Evolutionary conservation across 1,140 invertebrate genomes (phyloP).

Genomic region (Magallana gigas): DNA sequence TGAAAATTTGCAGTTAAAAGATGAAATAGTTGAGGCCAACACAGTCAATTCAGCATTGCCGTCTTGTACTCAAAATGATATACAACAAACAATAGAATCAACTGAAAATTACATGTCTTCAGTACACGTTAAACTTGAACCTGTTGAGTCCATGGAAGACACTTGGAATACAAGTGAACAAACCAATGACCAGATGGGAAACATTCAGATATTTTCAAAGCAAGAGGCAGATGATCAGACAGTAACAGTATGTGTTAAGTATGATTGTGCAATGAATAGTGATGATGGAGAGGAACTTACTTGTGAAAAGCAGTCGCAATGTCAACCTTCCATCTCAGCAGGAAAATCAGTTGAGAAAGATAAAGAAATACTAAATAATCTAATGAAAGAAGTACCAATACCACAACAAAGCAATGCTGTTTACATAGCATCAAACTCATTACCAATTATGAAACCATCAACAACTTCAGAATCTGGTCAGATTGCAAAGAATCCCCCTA

Average conservation of each 20-base stretch:
- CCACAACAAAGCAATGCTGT: not conserved
- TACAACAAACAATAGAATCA: not conserved
- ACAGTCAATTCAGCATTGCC: not conserved
- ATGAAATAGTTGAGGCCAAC: not conserved
- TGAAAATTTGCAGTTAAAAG: not conserved
- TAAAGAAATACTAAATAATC: not conserved
- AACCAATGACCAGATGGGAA: not conserved
- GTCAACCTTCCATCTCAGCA: not conserved
- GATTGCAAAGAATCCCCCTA: not conserved
- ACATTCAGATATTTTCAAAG: not conserved
- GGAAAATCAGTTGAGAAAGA: not conserved
- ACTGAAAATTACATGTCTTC: not conserved
- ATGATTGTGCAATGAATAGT: not conserved
- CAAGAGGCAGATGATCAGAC: constrained; percentile 31
- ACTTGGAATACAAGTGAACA: not conserved
- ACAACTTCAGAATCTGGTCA: not conserved
- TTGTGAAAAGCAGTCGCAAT: not conserved
- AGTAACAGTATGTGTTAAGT: constrained; percentile 35
- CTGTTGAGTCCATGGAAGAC: not conserved
- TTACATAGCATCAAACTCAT: not conserved
- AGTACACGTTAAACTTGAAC: constrained; percentile 2
- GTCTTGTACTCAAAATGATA: not conserved
- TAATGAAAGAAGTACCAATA: not conserved
- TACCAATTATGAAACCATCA: not conserved
- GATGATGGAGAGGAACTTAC: not conserved